These are phyloP conservation scores for Hermetia illucens DNA, from an alignment of 1,140 invertebrate species.

Conservation along the genomic window DNA sequence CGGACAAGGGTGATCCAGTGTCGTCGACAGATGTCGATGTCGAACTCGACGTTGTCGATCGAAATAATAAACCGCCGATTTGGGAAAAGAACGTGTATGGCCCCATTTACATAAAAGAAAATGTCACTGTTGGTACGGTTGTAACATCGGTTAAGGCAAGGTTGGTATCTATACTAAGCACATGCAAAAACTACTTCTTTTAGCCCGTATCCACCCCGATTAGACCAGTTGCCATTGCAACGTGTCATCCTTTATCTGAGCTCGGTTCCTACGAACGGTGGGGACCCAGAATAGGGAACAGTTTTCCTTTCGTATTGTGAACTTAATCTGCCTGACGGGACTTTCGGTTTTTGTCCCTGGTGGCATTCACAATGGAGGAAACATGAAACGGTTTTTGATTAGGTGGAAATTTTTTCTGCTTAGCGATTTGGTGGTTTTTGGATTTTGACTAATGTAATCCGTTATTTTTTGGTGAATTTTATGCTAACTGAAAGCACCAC, in stretches of 20 bases:
- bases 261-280: too few relatives aligned
- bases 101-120: conserved; percentile 92
- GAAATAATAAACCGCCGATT: conserved; percentile 93
- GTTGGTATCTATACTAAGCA: conserved; percentile 62
- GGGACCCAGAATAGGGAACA: too few relatives aligned
- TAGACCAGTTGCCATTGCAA: too few relatives aligned
- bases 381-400: too few relatives aligned
- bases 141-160: conserved; percentile 93
- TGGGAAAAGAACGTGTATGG: conserved; percentile 88
- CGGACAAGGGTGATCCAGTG: conserved; percentile 75
- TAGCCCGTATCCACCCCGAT: too few relatives aligned
- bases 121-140: conserved; percentile 93
- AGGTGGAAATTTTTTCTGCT: background rate
- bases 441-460: background rate
- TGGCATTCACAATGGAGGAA: too few relatives aligned
- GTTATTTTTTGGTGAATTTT: background rate
- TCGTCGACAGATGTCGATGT: conserved; percentile 87
- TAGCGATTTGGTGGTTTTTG: background rate
- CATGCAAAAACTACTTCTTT: too few relatives aligned
- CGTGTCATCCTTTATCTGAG: too few relatives aligned
- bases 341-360: too few relatives aligned
- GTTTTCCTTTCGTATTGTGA: too few relatives aligned
- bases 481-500: background rate
- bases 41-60: conserved; percentile 93
- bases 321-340: too few relatives aligned